Percentiles rank a stretch among this genome's conserved stretches.
phyloP scores from a whole-genome alignment of 2,113 vertebrate species.

The Daphoenositta chrysoptera region DNA sequence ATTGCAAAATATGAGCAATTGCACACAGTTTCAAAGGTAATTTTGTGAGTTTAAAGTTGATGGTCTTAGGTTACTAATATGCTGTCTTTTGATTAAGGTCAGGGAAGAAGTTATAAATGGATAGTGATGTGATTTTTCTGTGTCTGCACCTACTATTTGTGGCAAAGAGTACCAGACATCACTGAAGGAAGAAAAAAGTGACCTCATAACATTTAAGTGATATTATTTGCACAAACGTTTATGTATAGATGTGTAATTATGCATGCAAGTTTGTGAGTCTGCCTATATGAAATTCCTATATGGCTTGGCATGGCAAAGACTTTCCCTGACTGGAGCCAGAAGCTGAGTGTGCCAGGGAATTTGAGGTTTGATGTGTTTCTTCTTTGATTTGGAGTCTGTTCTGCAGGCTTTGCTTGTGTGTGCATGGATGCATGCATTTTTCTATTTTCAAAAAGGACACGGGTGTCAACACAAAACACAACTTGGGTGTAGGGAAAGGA shows the following conservation, averaged over 20 bases:
- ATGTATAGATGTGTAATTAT: background rate
- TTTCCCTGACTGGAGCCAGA: background rate
- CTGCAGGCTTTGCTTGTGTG: background rate
- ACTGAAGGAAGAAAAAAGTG: background rate
- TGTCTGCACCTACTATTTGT: background rate
- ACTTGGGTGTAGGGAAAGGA: background rate
- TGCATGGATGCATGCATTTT: rapidly evolving
- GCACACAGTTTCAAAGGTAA: background rate
- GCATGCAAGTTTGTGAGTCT: background rate
- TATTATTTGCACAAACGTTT: background rate
- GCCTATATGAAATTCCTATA: background rate
- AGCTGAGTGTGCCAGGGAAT: background rate
- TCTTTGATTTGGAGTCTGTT: background rate
- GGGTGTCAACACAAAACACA: background rate
- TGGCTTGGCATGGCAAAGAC: background rate
- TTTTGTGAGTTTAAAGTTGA: background rate
- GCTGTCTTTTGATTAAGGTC: background rate
- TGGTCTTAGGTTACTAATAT: background rate
- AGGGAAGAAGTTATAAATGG: background rate
- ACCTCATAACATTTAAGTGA: background rate
- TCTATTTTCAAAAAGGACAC: background rate
- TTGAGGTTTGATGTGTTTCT: background rate
- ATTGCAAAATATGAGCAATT: background rate
- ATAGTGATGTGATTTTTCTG: background rate
- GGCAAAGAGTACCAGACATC: background rate